A percentile compares a stretch with the other conserved stretches of the same genome.
These are phyloP conservation scores for Struthio camelus DNA, from an alignment of 2,113 vertebrate genomes.

Conservation along the genomic window DNA sequence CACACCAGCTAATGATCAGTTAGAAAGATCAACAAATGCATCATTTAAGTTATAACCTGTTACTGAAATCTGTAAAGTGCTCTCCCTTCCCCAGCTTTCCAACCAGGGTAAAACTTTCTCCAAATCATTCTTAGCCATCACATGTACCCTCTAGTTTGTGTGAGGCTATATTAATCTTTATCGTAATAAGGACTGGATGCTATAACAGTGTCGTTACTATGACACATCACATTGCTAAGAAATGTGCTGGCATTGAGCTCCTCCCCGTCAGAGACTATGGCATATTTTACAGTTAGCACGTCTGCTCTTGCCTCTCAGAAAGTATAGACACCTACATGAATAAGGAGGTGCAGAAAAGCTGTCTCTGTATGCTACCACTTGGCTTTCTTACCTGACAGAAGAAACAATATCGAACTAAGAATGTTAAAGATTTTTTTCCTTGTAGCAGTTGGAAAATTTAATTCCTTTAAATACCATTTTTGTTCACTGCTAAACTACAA, in stretches of 20 bases:
- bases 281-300: not conserved
- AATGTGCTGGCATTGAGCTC: not conserved
- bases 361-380: not conserved
- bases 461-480: not conserved
- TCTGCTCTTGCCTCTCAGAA: not conserved
- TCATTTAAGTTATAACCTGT: not conserved
- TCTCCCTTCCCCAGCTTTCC: not conserved
- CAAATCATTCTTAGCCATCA: not conserved
- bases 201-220: fast-evolving
- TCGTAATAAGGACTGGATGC: too few species aligned
- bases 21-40: not conserved
- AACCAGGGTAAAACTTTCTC: not conserved
- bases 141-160: not conserved
- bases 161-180: not conserved
- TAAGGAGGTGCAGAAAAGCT: not conserved
- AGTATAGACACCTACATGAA: not conserved
- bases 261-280: not conserved
- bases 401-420: not conserved
- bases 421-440: not conserved
- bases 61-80: not conserved
- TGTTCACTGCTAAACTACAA: not conserved
- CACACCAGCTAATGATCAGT: not conserved
- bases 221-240: not conserved
- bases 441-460: not conserved
- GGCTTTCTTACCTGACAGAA: not conserved